These are phyloP conservation scores for Oreohelix idahoensis DNA, from an alignment of 1,140 invertebrate genomes.

Conservation along the genomic window DNA sequence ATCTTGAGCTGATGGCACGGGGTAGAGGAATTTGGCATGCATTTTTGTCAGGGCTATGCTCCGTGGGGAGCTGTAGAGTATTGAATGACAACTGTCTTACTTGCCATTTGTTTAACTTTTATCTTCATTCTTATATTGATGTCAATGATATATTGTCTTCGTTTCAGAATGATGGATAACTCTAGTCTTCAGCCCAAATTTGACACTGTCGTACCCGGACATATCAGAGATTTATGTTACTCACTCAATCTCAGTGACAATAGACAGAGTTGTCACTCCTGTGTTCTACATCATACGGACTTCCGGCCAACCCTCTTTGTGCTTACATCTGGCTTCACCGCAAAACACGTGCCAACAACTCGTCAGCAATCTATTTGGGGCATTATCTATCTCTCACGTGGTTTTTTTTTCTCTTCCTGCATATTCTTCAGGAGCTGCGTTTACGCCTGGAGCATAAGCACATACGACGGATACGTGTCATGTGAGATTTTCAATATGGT, in stretches of 20 bases:
- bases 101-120: too few species aligned
- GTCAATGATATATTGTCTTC: slow-evolving; percentile 13
- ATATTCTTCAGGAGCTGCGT: slow-evolving; percentile 63
- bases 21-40: too few species aligned
- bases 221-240: slow-evolving; percentile 31
- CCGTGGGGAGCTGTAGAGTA: too few species aligned
- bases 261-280: slow-evolving; percentile 57
- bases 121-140: too few species aligned
- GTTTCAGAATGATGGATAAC: slow-evolving; percentile 15
- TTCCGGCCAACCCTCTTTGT: slow-evolving; percentile 62
- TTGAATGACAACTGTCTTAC: too few species aligned
- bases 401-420: slow-evolving; percentile 60
- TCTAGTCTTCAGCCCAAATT: neutral
- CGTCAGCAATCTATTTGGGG: slow-evolving; percentile 68
- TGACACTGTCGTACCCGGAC: neutral
- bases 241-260: slow-evolving; percentile 45
- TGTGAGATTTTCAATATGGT: slow-evolving; percentile 65
- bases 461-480: slow-evolving; percentile 55
- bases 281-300: slow-evolving; percentile 65
- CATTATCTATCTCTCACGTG: slow-evolving; percentile 62
- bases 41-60: too few species aligned
- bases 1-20: too few species aligned
- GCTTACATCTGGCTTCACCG: slow-evolving; percentile 62
- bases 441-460: slow-evolving; percentile 58
- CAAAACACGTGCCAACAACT: slow-evolving; percentile 59